phyloP scores from a whole-genome alignment of 2,888 invertebrate species.

The Cryptus armator region DNA sequence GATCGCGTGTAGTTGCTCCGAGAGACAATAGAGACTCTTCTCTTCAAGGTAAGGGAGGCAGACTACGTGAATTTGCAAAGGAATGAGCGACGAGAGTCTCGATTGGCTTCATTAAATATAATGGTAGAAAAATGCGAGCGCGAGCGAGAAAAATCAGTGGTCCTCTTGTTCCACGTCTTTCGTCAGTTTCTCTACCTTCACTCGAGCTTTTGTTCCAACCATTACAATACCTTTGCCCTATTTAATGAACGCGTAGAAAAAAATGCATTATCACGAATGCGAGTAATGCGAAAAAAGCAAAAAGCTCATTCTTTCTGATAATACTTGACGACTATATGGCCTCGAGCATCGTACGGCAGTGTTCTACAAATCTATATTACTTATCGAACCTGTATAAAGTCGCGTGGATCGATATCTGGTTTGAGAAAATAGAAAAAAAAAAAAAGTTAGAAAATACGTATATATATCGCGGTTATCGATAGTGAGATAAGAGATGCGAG shows the following conservation, averaged over 20 bases:
- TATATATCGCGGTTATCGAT: conserved; percentile 42
- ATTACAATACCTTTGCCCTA: conserved; percentile 20
- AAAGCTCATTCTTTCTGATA: conserved; percentile 2
- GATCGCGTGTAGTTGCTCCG: conserved; percentile 39
- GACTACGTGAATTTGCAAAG: conserved; percentile 22
- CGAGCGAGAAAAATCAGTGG: conserved; percentile 11
- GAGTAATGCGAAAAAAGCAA: neutral
- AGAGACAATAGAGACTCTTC: conserved; percentile 41
- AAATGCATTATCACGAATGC: conserved; percentile 22
- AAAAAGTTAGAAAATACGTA: conserved; percentile 20
- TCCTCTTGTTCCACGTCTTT: conserved; percentile 6
- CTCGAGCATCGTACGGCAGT: conserved; percentile 35
- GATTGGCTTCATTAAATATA: conserved; percentile 49
- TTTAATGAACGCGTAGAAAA: conserved; percentile 26
- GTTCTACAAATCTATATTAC: conserved; percentile 53
- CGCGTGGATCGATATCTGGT: conserved; percentile 34
- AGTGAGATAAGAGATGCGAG: conserved; percentile 60
- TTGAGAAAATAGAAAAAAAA: conserved; percentile 34
- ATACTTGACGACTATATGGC: neutral
- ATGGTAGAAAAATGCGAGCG: conserved; percentile 27
- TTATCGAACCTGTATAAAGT: conserved; percentile 36
- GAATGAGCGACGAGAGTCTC: neutral
- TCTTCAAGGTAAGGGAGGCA: neutral
- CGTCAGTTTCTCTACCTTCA: neutral
- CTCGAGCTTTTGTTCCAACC: conserved; percentile 29